A percentile compares a stretch with the other conserved stretches of the same genome.
These are phyloP conservation scores for Passer montanus DNA, from an alignment of 2,113 vertebrate genomes.

Conservation along the genomic window DNA sequence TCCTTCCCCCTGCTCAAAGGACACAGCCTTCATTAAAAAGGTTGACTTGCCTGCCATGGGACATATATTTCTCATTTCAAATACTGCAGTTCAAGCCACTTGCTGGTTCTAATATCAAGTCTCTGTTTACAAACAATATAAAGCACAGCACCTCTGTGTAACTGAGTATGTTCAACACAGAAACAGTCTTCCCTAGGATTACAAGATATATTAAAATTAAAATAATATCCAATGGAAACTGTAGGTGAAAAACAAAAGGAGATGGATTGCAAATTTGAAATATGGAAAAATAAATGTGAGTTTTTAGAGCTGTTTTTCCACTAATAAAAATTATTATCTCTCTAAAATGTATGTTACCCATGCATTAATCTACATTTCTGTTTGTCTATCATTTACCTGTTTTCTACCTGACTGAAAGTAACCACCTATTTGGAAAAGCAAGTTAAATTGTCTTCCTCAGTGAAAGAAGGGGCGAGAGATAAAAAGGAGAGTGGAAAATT, in stretches of 20 bases:
- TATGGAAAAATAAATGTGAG: conserved; percentile 71
- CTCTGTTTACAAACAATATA: conserved; percentile 34
- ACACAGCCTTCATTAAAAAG: background rate
- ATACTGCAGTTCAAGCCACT: background rate
- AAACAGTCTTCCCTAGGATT: conserved; percentile 56
- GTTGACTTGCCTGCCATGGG: background rate
- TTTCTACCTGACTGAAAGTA: conserved; percentile 72
- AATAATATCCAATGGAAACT: conserved; percentile 56
- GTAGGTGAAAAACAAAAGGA: conserved; percentile 68
- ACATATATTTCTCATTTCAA: background rate
- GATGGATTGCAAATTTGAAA: conserved; percentile 67
- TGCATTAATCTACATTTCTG: conserved; percentile 67
- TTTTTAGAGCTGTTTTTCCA: conserved; percentile 60
- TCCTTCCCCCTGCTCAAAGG: background rate
- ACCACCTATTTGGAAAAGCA: conserved; percentile 70
- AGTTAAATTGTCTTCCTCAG: conserved; percentile 71
- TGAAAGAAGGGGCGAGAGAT: conserved; percentile 29
- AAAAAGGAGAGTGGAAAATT: conserved; percentile 66
- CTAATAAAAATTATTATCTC: conserved; percentile 67
- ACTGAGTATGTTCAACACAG: background rate
- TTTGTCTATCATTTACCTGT: conserved; percentile 76
- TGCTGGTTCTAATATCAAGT: background rate
- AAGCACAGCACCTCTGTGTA: background rate
- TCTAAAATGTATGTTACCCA: conserved; percentile 68
- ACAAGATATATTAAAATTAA: conserved; percentile 63